A percentile compares a stretch with the other conserved stretches of the same genome.
phyloP scores from a whole-genome alignment of 2,888 invertebrate species.

The Micropterix aruncella region DNA sequence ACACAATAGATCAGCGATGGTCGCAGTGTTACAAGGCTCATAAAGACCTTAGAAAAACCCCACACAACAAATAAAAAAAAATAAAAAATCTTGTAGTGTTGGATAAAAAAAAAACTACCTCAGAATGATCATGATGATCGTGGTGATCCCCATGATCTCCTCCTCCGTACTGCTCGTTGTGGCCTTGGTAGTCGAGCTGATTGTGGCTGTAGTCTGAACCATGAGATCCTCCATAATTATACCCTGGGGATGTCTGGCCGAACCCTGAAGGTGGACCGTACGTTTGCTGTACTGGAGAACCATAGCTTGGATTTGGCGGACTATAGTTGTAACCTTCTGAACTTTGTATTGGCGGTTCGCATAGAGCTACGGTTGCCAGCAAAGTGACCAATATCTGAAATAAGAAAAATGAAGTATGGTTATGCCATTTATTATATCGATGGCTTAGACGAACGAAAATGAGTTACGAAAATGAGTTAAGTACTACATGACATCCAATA shows the following conservation, averaged over 20 bases:
- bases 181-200: background rate
- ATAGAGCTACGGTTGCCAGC: conserved; percentile 17
- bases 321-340: conserved; percentile 20
- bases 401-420: background rate
- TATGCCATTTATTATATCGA: no score
- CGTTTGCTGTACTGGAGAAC: conserved; percentile 21
- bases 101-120: background rate
- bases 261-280: no score
- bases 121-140: conserved; percentile 20
- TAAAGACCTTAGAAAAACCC: no score
- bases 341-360: conserved; percentile 23
- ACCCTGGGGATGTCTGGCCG: conserved; percentile 7
- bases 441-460: no score
- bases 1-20: no score
- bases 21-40: no score
- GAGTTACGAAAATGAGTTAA: no score
- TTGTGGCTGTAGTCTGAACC: conserved; percentile 2
- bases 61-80: no score
- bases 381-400: conserved; percentile 21
- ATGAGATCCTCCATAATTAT: conserved; percentile 5
- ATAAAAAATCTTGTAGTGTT: no score
- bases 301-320: conserved; percentile 19
- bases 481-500: no score
- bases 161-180: conserved; percentile 9
- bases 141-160: conserved; percentile 12